Evolutionary conservation across 2,113 vertebrate genomes (phyloP).

Genomic region (Corythornis cristatus): DNA sequence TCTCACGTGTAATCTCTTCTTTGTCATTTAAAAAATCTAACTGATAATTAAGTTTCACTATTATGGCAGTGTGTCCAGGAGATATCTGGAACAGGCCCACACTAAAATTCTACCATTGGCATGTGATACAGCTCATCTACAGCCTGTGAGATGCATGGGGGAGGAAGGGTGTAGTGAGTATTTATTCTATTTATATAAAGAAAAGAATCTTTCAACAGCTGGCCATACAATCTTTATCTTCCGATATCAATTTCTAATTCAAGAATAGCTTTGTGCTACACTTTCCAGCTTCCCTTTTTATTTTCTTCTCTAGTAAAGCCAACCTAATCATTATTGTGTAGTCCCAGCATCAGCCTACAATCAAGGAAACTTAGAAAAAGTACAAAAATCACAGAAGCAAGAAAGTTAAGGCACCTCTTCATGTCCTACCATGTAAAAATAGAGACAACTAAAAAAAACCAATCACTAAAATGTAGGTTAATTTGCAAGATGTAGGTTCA

Average conservation of each 20-base stretch:
- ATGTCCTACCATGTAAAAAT: background rate
- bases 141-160: background rate
- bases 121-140: background rate
- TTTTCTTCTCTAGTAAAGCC: background rate
- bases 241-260: background rate
- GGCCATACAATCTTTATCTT: background rate
- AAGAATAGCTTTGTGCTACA: background rate
- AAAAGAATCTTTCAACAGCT: background rate
- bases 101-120: background rate
- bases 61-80: background rate
- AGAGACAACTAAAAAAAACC: background rate
- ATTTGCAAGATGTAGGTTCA: background rate
- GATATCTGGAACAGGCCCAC: background rate
- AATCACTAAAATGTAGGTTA: background rate
- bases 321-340: background rate
- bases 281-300: background rate
- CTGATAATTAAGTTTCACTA: background rate
- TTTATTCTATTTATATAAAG: background rate
- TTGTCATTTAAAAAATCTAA: background rate
- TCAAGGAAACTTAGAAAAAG: background rate
- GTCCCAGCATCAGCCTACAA: background rate
- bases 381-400: background rate
- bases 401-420: background rate
- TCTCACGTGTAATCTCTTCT: background rate
- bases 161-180: rapidly evolving